Conservation (phyloP, 2,797 vertebrate species). For the Acrossocheilus fasciatus region DNA sequence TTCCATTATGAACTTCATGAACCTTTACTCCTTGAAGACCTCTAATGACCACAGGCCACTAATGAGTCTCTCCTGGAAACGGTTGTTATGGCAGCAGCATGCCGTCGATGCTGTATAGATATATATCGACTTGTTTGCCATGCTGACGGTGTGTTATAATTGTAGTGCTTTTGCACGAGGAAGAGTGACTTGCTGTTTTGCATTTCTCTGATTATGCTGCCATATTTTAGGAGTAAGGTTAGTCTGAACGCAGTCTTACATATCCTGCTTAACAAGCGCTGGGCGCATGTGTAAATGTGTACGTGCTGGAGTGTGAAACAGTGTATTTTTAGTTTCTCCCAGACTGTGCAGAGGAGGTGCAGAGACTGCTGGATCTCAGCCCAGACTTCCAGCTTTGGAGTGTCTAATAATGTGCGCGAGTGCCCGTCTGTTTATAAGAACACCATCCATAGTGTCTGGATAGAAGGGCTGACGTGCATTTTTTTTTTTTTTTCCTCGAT, state of each 20-base stretch:
- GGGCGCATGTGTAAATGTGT: constrained; percentile 58
- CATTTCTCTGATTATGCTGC: constrained; percentile 17
- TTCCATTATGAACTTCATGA: constrained; percentile 48
- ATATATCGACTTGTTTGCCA: constrained; percentile 36
- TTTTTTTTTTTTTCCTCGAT: neutral
- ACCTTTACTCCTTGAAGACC: constrained; percentile 37
- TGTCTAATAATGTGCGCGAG: constrained; percentile 39
- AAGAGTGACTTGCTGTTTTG: constrained; percentile 11
- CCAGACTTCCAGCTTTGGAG: constrained; percentile 65
- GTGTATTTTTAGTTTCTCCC: constrained; percentile 76
- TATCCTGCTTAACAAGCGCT: constrained; percentile 7
- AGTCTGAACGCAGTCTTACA: constrained; percentile 9
- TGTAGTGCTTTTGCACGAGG: neutral
- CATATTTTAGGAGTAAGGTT: constrained; percentile 20
- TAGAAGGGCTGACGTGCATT: neutral
- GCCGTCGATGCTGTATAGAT: constrained; percentile 27
- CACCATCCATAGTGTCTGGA: constrained; percentile 41
- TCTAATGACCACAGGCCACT: constrained; percentile 59
- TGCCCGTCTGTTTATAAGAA: constrained; percentile 36
- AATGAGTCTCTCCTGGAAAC: constrained; percentile 52
- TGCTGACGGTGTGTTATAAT: neutral
- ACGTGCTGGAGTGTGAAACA: constrained; percentile 44
- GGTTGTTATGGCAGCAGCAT: constrained; percentile 65
- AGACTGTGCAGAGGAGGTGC: constrained; percentile 74
- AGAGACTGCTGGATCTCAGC: constrained; percentile 73